Evolutionary conservation across 53 echinoderm and acorn worm species (phyloP).

Genomic region (Echinarachnius parma): DNA sequence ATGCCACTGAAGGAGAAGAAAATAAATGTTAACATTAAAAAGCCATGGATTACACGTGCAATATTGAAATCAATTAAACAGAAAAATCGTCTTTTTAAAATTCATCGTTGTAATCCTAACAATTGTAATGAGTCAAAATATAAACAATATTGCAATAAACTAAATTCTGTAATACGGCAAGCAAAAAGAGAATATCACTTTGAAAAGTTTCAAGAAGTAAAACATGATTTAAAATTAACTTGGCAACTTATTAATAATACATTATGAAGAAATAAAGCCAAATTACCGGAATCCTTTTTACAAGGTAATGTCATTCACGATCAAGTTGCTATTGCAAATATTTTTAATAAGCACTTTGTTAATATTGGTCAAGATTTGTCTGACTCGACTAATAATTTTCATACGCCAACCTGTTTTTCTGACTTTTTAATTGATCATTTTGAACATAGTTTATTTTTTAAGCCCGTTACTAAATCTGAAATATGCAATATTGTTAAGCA

Average conservation of each 20-base stretch:
- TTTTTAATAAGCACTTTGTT: too few species aligned
- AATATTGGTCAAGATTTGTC: not conserved
- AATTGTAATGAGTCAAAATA: not conserved
- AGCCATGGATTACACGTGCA: too few species aligned
- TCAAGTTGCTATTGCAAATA: too few species aligned
- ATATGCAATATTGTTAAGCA: not conserved
- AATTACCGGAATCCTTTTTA: too few species aligned
- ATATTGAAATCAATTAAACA: too few species aligned
- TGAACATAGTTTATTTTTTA: not conserved
- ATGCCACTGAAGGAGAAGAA: too few species aligned
- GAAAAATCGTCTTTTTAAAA: too few species aligned
- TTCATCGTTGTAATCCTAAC: too few species aligned
- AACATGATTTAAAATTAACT: slow-evolving; percentile 1
- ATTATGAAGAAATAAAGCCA: not conserved
- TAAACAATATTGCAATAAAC: slow-evolving; percentile 1
- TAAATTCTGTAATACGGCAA: not conserved
- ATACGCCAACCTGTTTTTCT: not conserved
- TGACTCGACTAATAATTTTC: too few species aligned
- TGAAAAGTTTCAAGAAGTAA: slow-evolving; percentile 3
- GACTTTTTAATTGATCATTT: not conserved
- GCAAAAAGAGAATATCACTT: not conserved
- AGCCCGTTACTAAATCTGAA: not conserved
- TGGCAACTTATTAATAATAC: slow-evolving; percentile 3
- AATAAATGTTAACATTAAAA: too few species aligned
- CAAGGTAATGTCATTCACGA: too few species aligned